Base-by-base conservation (phyloP, 2,113 vertebrate species). In the Leptocoma aspasia region DNA sequence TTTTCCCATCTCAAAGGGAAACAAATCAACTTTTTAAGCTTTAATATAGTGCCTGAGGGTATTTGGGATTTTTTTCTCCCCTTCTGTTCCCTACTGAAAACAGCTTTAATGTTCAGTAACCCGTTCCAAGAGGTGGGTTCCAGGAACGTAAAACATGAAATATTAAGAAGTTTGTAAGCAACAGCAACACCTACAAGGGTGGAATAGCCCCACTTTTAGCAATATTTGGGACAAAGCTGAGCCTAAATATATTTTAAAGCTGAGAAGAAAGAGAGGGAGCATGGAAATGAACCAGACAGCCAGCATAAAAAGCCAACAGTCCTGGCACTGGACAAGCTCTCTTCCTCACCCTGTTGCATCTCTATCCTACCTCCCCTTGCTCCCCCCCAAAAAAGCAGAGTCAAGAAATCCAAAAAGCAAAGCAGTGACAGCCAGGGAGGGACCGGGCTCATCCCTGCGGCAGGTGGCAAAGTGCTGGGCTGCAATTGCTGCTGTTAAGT, bases 401-500 rank as follows among this genome's bases (percentile, higher is more conserved):
- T 56, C 30, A 39, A 2, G 41, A 26, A 57, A 2, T 0, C 21
- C 21, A 1, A n/a, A 15, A 50, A 5, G 1, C 56, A 3, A 53
- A 86, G 56, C 68, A 8, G 16, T 31, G 44, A 81, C 59, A 93
- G 95, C 39, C 93, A 79, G 53, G 70, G 50, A 94, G 92, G 86
- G 92, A 95, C 13, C 1, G 0, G 57, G 42, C 65, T 54, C 2
- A 5, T 96, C 94, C 91, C 94, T 11, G 50, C 5, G 86, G 37
- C 95, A 96, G 95, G 88, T 93, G 95, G 93, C 73, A 47, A 60
- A 64, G 88, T 18, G 80, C 59, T 93, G 2, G 39, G 30, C 26
- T 27, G 61, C 86, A 37, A 84, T 37, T 4, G 60, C 84, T 49
- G 77, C 70, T 44, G 76, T 42, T 82, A 47, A 89, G 91, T 37